A percentile compares a stretch with the other conserved stretches of the same genome.
These are phyloP conservation scores for Pimpla rufipes DNA, from an alignment of 2,888 invertebrate species.

Conservation along the genomic window DNA sequence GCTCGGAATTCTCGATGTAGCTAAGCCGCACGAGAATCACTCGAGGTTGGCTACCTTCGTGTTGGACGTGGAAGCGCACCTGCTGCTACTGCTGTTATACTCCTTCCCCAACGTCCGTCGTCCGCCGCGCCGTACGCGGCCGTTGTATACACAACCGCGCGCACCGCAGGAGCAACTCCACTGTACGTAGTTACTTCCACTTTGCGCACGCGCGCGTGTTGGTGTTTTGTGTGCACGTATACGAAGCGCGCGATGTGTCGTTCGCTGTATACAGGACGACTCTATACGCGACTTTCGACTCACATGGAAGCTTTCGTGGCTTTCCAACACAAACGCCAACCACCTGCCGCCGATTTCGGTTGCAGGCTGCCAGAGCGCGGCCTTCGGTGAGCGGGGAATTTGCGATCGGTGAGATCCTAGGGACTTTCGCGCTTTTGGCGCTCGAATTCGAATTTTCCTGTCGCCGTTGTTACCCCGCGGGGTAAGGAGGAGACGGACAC, in stretches of 20 bases:
- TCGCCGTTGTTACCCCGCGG: no score
- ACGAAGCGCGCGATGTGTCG: no score
- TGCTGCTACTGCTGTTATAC: conserved; percentile 4
- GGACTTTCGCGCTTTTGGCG: background rate
- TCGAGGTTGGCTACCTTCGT: conserved; percentile 38
- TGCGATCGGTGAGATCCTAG: background rate
- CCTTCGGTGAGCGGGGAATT: background rate
- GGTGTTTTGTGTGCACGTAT: background rate
- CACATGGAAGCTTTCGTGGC: background rate
- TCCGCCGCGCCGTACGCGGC: background rate
- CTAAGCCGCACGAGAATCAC: conserved; percentile 53
- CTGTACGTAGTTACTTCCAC: no score
- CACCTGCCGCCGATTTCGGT: conserved; percentile 5
- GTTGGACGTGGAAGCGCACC: conserved; percentile 64
- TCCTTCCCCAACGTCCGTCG: background rate
- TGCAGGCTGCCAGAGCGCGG: background rate
- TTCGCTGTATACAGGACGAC: background rate
- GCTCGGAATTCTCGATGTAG: conserved; percentile 63
- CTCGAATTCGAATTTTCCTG: no score
- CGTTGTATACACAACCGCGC: background rate
- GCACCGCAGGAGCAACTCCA: no score
- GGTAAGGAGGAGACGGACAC: no score
- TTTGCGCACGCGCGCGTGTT: background rate
- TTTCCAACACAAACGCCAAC: conserved; percentile 11
- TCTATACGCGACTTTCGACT: background rate